Base-by-base conservation (phyloP, 2,113 vertebrate species). In the Chloropsis cyanopogon region DNA sequence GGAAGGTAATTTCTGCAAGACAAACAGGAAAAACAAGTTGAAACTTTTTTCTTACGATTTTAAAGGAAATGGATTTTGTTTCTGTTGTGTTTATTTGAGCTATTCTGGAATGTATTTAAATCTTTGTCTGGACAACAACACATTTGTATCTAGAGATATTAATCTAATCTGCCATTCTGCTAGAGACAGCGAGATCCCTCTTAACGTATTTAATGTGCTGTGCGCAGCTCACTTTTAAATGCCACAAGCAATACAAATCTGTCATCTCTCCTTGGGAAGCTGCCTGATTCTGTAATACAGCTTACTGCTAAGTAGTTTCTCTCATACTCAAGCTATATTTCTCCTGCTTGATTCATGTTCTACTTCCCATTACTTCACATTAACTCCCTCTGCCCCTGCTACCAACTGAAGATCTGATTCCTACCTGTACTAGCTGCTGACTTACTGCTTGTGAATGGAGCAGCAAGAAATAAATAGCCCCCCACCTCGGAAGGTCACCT, bases 291-390 rank as follows among this genome's bases (percentile, higher is more conserved):
- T 75, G 89, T 90, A 97, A 96, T 94, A 90, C 83, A 92, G 89
- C 86, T 97, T 95, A 92, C 69, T 53, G n/a, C 92, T 97, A 96
- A 96, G 96, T 95, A 97, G 95, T 95, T 97, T 92, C 95, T 96
- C 88, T 86, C 82, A 96, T 96, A 93, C 76, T 88, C 54, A 59
- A 87, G 83, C 88, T 97, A 68, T 95, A 96, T 97, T 94, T 95
- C 72, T 91, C 59, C 91, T 79, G 72, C 77, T 96, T 93, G 92
- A 95, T 97, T 97, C 76, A 87, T 86, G 91, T 93, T 88, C 64
- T 81, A 24, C 35, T 96, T 93, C 85, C 75, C 84, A 80, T 88
- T 94, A 52, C 90, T 96, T 84, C 1, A 3, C 2, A 5, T 95
- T 96, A 90, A 77, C 85, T 97, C 93, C 20, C 70, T 94, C 95